Conservation (phyloP, 92 coral and sea anemone genomes). For the Porites rus region DNA sequence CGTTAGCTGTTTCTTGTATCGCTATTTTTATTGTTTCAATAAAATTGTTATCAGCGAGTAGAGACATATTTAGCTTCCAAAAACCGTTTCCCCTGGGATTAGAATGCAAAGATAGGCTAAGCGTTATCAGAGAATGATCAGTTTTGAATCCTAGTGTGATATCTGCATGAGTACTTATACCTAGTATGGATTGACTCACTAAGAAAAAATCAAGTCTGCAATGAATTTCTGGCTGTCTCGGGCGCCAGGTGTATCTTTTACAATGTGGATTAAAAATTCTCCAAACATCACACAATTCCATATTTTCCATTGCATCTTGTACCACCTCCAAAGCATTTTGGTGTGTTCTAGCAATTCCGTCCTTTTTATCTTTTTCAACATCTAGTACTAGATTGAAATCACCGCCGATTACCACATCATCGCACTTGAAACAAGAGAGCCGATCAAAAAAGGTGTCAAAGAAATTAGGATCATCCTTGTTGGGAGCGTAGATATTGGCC, state of each 20-base stretch:
- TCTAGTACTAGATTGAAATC: too few relatives aligned
- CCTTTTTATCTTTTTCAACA: too few relatives aligned
- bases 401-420: constrained; percentile 15
- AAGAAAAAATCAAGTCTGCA: too few relatives aligned
- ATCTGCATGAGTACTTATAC: background rate
- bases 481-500: background rate
- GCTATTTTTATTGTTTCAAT: too few relatives aligned
- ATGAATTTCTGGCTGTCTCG: too few relatives aligned
- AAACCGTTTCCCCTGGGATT: too few relatives aligned
- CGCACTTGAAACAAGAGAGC: background rate
- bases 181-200: background rate
- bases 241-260: background rate
- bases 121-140: too few relatives aligned
- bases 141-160: background rate
- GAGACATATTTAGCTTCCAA: too few relatives aligned
- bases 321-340: background rate
- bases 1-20: background rate
- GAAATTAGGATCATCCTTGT: background rate
- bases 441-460: background rate
- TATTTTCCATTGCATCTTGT: background rate
- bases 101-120: too few relatives aligned
- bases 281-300: background rate
- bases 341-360: constrained; percentile 35
- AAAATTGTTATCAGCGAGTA: too few relatives aligned
- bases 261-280: constrained; percentile 7